Base-by-base conservation (phyloP, 2,888 invertebrate species). In the Ochropacha duplaris region DNA sequence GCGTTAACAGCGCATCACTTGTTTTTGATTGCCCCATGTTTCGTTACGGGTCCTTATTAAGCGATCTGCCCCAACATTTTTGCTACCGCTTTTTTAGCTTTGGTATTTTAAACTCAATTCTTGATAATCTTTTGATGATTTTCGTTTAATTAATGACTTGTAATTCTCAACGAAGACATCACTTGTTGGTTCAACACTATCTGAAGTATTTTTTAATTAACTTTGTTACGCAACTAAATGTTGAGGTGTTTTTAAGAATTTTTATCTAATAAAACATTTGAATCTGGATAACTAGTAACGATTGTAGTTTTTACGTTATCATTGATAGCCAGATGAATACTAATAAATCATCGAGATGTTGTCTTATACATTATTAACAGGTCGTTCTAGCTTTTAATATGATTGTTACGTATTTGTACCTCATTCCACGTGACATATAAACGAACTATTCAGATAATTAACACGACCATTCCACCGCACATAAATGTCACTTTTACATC, bases 401-500 rank as follows among this genome's bases (percentile, higher is more conserved):
- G 74, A 76, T 75, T 78, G 76, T 79, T 78, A 79, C 77, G 71
- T 77, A 84, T 84, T 84, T 76, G 75, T 84, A 81, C 69, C 73
- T 81, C 81, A 77, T 79, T 80, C 68, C 75, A 68, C 59, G 16
- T 44, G 77, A 75, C 78, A 69, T 70, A 78, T 76, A 76, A 81
- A 81, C 80, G 80, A 79, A 75, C 81, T 76, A 82, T 83, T 81
- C 74, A 74, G 80, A 84, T 90, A 89, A 91, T 91, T 89, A 90
- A 87, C 84, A 78, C 75, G 71, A 65, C 79, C 77, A 79, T 86
- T 85, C 73, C 72, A 81, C 72, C 76, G 73, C 66, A 71, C 84
- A 87, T 90, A 83, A 90, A 83, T 80, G 91, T 90, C 92, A 87
- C 75, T 79, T 81, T 82, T 81, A 86, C 82, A 84, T 80, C 71